Evolutionary conservation across 1,140 invertebrate species (phyloP).

Genomic region (Drosophila malerkotliana): DNA sequence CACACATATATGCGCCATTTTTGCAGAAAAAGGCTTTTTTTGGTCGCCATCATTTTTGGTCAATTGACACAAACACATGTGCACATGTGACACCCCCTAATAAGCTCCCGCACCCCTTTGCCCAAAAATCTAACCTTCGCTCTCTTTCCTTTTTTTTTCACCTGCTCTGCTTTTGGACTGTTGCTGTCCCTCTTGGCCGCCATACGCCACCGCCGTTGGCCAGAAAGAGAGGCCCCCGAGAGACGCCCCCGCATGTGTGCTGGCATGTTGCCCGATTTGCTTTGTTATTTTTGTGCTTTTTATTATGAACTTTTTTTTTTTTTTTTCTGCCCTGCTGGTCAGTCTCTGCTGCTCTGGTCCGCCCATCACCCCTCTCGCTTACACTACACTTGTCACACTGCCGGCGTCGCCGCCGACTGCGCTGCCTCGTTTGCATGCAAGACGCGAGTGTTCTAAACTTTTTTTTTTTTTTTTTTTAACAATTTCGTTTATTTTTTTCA

Average conservation of each 20-base stretch:
- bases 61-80: slow-evolving; percentile 59
- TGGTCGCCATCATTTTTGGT: slow-evolving; percentile 78
- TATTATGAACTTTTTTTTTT: slow-evolving; percentile 17
- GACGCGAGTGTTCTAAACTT: slow-evolving; percentile 19
- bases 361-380: slow-evolving; percentile 21
- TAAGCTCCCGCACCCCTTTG: neutral
- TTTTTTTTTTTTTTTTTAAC: slow-evolving; percentile 32
- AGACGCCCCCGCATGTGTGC: slow-evolving; percentile 64
- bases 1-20: slow-evolving; percentile 62
- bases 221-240: slow-evolving; percentile 42
- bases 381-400: slow-evolving; percentile 70
- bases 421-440: slow-evolving; percentile 41
- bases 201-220: slow-evolving; percentile 1
- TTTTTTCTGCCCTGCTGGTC: slow-evolving; percentile 56
- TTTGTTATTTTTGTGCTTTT: slow-evolving; percentile 50
- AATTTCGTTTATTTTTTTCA: slow-evolving; percentile 1
- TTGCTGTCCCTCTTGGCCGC: slow-evolving; percentile 50
- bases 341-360: slow-evolving; percentile 43
- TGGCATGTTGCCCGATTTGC: slow-evolving; percentile 49
- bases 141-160: slow-evolving; percentile 13
- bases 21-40: slow-evolving; percentile 47
- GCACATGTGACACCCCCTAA: slow-evolving; percentile 6
- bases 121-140: slow-evolving; percentile 27
- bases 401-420: slow-evolving; percentile 35
- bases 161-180: slow-evolving; percentile 41